Base-by-base conservation (phyloP, 1,140 invertebrate genomes). In the Frieseomelitta varia region DNA sequence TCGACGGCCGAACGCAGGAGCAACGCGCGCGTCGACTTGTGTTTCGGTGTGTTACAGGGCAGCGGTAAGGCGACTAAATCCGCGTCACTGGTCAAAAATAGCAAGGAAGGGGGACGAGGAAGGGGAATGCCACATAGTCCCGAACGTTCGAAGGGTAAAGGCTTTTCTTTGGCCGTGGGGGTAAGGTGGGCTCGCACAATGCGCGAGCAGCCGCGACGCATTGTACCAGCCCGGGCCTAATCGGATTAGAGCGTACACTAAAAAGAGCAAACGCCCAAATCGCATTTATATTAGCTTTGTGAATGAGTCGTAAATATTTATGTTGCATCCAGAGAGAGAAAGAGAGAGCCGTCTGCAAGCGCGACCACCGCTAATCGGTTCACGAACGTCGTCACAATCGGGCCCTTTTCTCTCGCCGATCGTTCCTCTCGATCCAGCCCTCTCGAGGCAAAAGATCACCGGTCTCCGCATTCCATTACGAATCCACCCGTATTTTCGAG, bases 271-370 rank as follows among this genome's bases (percentile, higher is more conserved):
- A 93, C 92, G 93, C 92, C 93, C 90, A 94, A 94, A 95, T 95
- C 94, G 94, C 93, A 94, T 94, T 95, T 95, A 94, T 94, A 95
- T 94, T 94, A 94, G 93, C 94, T 93, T 91, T 91, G 91, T 94
- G 94, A 94, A 94, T 94, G 92, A 94, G 94, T 94, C 93, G 94
- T 94, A 94, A 94, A 94, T 95, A 95, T 95, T 95, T 95, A 94
- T 95, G 93, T 91, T 93, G 91, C 88, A 90, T 89, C 21, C 19
- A 39, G 39, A 39, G 39, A 39, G 6, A 39, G 39, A 39, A 0
- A 47, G 39, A 47, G 39, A 47, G 6, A 47, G 39, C 56, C 72
- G 81, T 34, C 85, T 88, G 87, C 90, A 92, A 93, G 91, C 93
- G 91, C 82, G 79, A 85, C 89, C 90, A 92, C 85, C 82, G 88